Percentiles rank a stretch among this genome's conserved stretches.
Conservation (phyloP, 2,113 vertebrate genomes). For the Todiramphus saurophagus region DNA sequence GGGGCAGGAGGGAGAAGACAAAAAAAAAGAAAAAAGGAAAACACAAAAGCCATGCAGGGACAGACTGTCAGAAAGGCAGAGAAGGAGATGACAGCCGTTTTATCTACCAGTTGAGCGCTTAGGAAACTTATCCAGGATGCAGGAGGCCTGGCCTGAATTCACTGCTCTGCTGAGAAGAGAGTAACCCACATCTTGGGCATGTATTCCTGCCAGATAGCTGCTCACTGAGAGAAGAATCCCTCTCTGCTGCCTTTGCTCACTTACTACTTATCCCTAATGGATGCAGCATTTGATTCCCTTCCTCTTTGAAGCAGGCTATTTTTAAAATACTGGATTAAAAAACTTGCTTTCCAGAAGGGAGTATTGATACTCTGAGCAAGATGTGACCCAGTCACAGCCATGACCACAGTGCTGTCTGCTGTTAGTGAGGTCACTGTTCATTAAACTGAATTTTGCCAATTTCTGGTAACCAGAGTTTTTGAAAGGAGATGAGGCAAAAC, state of each 20-base stretch:
- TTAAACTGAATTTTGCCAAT: neutral
- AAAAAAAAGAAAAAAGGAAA: neutral
- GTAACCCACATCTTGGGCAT: neutral
- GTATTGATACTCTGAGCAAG: neutral
- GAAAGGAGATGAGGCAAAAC: neutral
- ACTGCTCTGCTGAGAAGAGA: neutral
- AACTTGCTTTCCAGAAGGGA: neutral
- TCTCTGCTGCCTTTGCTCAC: neutral
- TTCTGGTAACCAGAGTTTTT: neutral
- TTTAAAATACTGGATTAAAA: neutral
- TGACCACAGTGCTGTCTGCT: neutral
- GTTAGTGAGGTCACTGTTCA: neutral
- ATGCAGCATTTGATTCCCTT: neutral
- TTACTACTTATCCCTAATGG: neutral
- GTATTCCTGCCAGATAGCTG: neutral
- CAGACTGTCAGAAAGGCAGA: conserved; percentile 33
- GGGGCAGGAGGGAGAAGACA: neutral
- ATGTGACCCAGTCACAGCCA: neutral
- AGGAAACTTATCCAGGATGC: conserved; percentile 8
- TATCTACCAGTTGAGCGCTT: neutral
- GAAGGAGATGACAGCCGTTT: conserved; percentile 56
- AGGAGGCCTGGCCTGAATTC: conserved; percentile 1
- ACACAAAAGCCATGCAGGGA: neutral
- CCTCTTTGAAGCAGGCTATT: neutral
- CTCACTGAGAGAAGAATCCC: neutral